Evolutionary conservation across 2,888 invertebrate species (phyloP), one percentile per base, ranked within the genome.

Genomic region (Harmothoe impar): DNA sequence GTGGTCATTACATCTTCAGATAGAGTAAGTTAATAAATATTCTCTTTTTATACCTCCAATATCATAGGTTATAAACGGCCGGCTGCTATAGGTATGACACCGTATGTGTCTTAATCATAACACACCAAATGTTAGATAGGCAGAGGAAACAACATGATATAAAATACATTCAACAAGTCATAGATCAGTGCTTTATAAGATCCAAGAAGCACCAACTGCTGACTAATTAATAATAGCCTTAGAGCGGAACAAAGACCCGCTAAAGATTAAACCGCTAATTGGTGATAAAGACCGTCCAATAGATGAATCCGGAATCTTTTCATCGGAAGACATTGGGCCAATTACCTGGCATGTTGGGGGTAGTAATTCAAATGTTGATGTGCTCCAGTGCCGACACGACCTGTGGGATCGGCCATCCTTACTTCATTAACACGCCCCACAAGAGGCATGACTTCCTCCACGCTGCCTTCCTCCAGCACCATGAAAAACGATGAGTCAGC

Each of bases 401-500:
- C 62, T 20, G 62, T 62, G 78, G 25, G 78, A 33, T 20, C 31
- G 78, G 78, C 25, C 35, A 35, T 20, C n/a, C 3, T 78, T 78
- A 3, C 78, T 78, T 78, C 78, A 78, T 78, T 78, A 78, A 78
- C 33, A 78, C 78, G 23, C 15, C n/a, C 3, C 17, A 84, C 20
- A 84, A 43, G 84, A 84, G 84, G 29, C 51, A 43, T 25, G 51
- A 25, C 84, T 84, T 84, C 84, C 43, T 51, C 29, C 29, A 1
- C 33, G 7, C 35, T 12, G 84, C 84, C 17, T 84, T 7, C 0
- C 84, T 20, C 51, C n/a, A 25, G 35, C 5, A 10, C 43, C 33
- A 51, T 84, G 84, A 84, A 84, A 84, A 33, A 25, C 51, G 35
- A 84, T 84, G 84, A 84, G 43, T 84, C 84, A 51, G 84, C 51